Percentiles rank a stretch among this genome's conserved stretches.
These are phyloP conservation scores for Lamellibrachia satsuma DNA, from an alignment of 2,888 invertebrate species.

Conservation along the genomic window DNA sequence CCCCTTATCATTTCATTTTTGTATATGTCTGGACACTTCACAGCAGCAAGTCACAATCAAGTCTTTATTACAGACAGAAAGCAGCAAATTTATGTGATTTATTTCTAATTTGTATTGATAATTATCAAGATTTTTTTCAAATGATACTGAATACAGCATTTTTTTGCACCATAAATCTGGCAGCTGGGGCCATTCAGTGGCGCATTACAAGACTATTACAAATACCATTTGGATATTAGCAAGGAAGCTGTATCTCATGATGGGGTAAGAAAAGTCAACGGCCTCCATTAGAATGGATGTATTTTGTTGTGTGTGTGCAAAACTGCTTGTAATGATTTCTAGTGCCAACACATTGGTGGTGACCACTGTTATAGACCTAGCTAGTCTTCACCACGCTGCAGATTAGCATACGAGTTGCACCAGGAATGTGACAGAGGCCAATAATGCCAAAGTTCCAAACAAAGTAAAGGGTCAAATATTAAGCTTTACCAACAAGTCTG, in stretches of 20 bases:
- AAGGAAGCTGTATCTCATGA: not conserved
- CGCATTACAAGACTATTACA: not conserved
- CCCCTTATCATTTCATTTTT: not conserved
- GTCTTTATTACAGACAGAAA: not conserved
- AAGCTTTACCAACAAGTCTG: not conserved
- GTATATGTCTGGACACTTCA: not conserved
- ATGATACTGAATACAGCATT: too few relatives aligned
- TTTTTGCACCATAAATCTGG: too few relatives aligned
- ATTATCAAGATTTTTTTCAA: not conserved
- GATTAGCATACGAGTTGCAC: not conserved
- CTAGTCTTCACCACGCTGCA: not conserved
- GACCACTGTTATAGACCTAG: not conserved
- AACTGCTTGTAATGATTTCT: not conserved
- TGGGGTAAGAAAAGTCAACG: not conserved
- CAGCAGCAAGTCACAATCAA: not conserved
- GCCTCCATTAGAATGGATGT: too few relatives aligned
- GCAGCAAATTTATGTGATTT: not conserved
- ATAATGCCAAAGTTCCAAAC: not conserved
- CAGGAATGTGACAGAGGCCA: not conserved
- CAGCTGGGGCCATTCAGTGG: too few relatives aligned
- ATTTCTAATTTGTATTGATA: not conserved
- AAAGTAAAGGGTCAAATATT: not conserved
- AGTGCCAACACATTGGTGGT: not conserved
- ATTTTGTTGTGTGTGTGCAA: not conserved
- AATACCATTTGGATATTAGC: not conserved